Evolutionary conservation across 2,113 vertebrate genomes (phyloP), one percentile per base, ranked within the genome.

Genomic region (Neolamprologus caudopunctatus): DNA sequence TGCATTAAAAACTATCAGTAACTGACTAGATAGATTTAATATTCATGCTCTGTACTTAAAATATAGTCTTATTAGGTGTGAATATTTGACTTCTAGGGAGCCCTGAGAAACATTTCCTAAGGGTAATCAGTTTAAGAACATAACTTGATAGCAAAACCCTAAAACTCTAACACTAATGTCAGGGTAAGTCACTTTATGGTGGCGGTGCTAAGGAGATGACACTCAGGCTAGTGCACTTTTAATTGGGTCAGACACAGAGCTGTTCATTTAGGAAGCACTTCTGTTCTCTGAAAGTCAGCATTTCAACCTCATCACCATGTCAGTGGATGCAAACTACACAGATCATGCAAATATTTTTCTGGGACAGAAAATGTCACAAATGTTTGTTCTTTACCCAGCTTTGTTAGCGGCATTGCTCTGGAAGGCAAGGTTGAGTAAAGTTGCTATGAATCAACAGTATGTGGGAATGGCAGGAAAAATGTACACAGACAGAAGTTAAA

Each of bases 101-200:
- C 42, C 5, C 24, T 19, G 9, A 68, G 12, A 85, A 68, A 57
- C 13, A 21, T 71, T 58, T 68, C 37, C 42, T 9, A 7, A 26
- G 5, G n/a, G 2, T 28, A 37, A 85, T 84, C 28, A 63, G 16
- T 82, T 79, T n/a, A 42, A 53, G 73, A 42, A 79, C 17, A 19
- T 81, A 50, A 85, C 80, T 81, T 53, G 33, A 86, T 55, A 81
- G 58, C 58, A 81, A 82, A 54, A 85, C 83, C 7, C 35, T 19
- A 35, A 79, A 89, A 82, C 57, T 40, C 82, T 50, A 80, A 87
- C 16, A 47, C 33, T 81, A 6, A 81, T 78, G 50, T 87, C 17
- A 84, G 85, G 54, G 55, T 21, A 81, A 87, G 63, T 85, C 2
- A 42, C 89, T 92, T 85, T n/a, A 85, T 88, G 81, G 45, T 81